phyloP scores from a whole-genome alignment of 1,140 invertebrate genomes.

The Drosophila melanica region DNA sequence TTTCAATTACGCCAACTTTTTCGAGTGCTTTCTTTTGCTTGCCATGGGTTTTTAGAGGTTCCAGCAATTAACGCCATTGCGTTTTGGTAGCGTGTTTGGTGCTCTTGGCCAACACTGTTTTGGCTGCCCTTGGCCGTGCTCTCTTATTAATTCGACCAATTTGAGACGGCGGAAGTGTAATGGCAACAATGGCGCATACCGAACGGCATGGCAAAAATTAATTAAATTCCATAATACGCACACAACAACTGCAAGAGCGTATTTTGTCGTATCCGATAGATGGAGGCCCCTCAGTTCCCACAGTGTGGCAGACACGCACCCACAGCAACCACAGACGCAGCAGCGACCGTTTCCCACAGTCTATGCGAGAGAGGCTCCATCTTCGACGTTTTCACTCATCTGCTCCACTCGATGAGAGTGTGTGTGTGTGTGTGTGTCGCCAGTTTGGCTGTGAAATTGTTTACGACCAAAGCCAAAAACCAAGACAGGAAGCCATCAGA shows the following conservation, averaged over 20 bases:
- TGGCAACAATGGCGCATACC: conserved; percentile 27
- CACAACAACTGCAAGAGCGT: neutral
- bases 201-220: conserved; percentile 62
- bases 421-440: conserved; percentile 35
- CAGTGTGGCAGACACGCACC: conserved; percentile 60
- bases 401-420: neutral
- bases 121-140: conserved; percentile 49
- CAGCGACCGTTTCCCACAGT: conserved; percentile 63
- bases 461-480: conserved; percentile 48
- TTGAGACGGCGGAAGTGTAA: conserved; percentile 62
- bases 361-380: conserved; percentile 19
- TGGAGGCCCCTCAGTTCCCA: conserved; percentile 46
- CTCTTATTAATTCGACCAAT: conserved; percentile 75
- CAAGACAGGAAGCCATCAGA: conserved; percentile 63
- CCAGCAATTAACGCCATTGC: conserved; percentile 67
- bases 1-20: conserved; percentile 70
- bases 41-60: conserved; percentile 36
- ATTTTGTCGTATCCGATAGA: conserved; percentile 6
- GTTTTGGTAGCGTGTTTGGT: conserved; percentile 50
- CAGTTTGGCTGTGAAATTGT: conserved; percentile 67
- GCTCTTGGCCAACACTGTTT: conserved; percentile 30
- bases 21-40: conserved; percentile 54
- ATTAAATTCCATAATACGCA: conserved; percentile 58
- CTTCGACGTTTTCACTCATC: neutral
- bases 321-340: conserved; percentile 48